Base-by-base conservation (phyloP, 2,888 invertebrate species). In the Ornithoptera priamus region DNA sequence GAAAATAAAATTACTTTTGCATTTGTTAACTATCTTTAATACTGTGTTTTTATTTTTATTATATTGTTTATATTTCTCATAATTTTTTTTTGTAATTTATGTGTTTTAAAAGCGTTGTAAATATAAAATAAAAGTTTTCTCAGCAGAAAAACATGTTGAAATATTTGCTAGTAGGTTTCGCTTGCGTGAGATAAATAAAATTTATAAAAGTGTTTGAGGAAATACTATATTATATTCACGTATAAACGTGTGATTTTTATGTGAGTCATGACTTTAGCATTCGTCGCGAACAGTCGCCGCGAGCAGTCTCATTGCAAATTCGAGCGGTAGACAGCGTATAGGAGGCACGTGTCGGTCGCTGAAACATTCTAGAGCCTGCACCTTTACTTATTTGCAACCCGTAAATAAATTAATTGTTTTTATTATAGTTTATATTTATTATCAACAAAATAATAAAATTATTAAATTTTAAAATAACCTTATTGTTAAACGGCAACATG, bases 121-220 rank as follows among this genome's bases (percentile, higher is more conserved):
- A 46, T 46, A 12, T 46, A 12, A 12, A 8, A 7, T 46, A 46
- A 46, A 46, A 12, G 0, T 46, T 46, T 7, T 46, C 10, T 15
- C 8, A 6, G 6, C n/a, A n/a, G 53, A 7, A 63, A 53, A 10
- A 30, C 36, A 30, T 46, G 5, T 18, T 4, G 10, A 46, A 1
- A 65, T 58, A 69, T 65, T 65, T 65, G 20, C 46, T 50, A n/a
- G 59, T 39, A 22, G 60, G 53, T 61, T 69, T 64, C 66, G 62
- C 62, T 69, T 46, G 62, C 62, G 39, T 36, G 30, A 50, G 36
- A 70, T 62, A 66, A 76, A 76, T 75, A 74, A 70, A 50, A 66
- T 68, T 66, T 64, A 59, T 68, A 66, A 60, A 63, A 66, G 61
- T 53, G 62, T 66, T 64, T 66, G 20, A 63, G 63, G 36, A 67